Evolutionary conservation across 1,140 invertebrate genomes (phyloP).

Genomic region (Drosophila littoralis): DNA sequence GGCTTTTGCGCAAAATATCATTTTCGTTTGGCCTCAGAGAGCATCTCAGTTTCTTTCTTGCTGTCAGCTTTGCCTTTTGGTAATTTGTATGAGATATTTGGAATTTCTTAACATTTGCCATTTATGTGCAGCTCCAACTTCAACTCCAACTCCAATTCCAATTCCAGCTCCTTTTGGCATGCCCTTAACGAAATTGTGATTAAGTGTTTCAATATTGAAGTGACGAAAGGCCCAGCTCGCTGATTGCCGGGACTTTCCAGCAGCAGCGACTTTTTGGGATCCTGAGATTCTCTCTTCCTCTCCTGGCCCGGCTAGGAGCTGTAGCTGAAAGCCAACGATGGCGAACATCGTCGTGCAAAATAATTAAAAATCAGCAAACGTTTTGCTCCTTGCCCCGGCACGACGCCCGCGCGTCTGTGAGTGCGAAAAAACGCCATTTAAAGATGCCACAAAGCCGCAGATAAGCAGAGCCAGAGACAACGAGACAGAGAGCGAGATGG

Average conservation of each 20-base stretch:
- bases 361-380: constrained; percentile 81
- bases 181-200: constrained; percentile 81
- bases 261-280: background rate
- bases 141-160: constrained; percentile 3
- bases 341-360: constrained; percentile 69
- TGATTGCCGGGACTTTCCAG: constrained; percentile 12
- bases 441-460: constrained; percentile 82
- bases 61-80: constrained; percentile 55
- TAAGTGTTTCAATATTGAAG: constrained; percentile 83
- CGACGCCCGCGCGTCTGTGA: constrained; percentile 65
- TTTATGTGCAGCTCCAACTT: constrained; percentile 57
- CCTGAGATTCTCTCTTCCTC: background rate
- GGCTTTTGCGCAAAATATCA: constrained; percentile 72
- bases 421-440: constrained; percentile 83
- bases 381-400: constrained; percentile 28
- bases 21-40: constrained; percentile 48
- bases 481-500: constrained; percentile 5
- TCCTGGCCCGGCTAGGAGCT: background rate
- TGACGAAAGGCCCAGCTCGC: constrained; percentile 69
- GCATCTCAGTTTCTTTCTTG: constrained; percentile 19
- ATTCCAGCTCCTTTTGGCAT: constrained; percentile 29
- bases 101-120: constrained; percentile 68
- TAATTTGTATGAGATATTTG: constrained; percentile 82
- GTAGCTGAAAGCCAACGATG: constrained; percentile 27
- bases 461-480: constrained; percentile 61